Base-by-base conservation (phyloP, 2,113 vertebrate species). In the Hippocampus comes region DNA sequence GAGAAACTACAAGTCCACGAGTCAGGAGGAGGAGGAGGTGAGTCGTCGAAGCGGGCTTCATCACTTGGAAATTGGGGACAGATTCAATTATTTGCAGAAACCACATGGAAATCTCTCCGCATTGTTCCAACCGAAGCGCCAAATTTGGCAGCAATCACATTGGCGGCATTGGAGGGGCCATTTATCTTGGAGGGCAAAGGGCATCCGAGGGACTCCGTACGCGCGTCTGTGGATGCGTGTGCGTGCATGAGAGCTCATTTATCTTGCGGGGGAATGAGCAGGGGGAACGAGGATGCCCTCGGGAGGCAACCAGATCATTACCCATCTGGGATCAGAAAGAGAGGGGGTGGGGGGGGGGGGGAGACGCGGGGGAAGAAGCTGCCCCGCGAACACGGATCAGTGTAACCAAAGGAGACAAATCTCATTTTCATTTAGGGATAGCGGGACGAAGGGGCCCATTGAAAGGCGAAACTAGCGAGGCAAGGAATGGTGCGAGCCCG, bases 321-420 rank as follows among this genome's bases (percentile, higher is more conserved):
- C 87, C 91, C 92, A 89, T 91, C 88, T 89, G 87, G 87, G 86
- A 89, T 89, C 81, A 89, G 81, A 86, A 83, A 81, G 65, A 78
- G 65, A 46, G 73, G 64, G 63, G n/a, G 69, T 41, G 75, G 27
- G 15, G 27, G 34, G 14, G 11, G 14, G 27, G 74, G 63, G 42
- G 75, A 63, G 80, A 63, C 67, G 82, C 14, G 17, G 5, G 48
- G 20, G n/a, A n/a, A n/a, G n/a, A 51, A 20, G 68, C 69, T 84
- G 68, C 66, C 70, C 70, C 75, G 79, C 75, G 81, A 71, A 75
- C 69, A 78, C 88, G 88, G 85, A 89, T 92, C 91, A 91, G 84
- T 88, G 84, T 91, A 93, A 91, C 90, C 74, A 92, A 93, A 92
- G 86, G 76, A 90, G 91, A 93, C 91, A 92, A 92, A 91, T 90